A percentile compares a stretch with the other conserved stretches of the same genome.
Evolutionary conservation across 2,797 vertebrate species (phyloP).

Genomic region (Sarcoramphus papa): DNA sequence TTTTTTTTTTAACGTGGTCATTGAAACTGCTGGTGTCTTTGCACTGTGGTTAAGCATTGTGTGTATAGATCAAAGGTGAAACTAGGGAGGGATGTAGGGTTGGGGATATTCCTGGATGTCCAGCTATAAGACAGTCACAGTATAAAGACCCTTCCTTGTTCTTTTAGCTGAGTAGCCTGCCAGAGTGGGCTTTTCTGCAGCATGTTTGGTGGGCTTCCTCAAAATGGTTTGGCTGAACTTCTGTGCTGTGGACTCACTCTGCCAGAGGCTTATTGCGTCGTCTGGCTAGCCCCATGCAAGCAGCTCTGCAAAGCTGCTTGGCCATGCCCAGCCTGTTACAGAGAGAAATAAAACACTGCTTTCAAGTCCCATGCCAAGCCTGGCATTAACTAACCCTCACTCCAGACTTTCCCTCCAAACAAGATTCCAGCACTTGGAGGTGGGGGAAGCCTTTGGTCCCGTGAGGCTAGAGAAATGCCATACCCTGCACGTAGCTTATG

Average conservation of each 20-base stretch:
- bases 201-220: not conserved
- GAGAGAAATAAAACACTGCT: not conserved
- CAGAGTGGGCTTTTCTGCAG: not conserved
- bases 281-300: not conserved
- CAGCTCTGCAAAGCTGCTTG: not conserved
- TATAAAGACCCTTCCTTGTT: not conserved
- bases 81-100: not conserved
- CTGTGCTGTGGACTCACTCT: not conserved
- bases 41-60: not conserved
- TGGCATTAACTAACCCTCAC: not conserved
- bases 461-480: not conserved
- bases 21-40: not conserved
- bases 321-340: not conserved
- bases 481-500: not conserved
- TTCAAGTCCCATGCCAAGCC: not conserved
- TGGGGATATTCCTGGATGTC: not conserved
- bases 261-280: not conserved
- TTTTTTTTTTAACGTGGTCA: accelerated
- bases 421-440: not conserved
- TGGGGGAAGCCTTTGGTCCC: not conserved
- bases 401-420: not conserved
- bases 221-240: not conserved
- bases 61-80: not conserved
- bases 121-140: not conserved
- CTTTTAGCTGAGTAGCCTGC: not conserved